Evolutionary conservation across 2,113 vertebrate species (phyloP).

Genomic region (Condylura cristata): DNA sequence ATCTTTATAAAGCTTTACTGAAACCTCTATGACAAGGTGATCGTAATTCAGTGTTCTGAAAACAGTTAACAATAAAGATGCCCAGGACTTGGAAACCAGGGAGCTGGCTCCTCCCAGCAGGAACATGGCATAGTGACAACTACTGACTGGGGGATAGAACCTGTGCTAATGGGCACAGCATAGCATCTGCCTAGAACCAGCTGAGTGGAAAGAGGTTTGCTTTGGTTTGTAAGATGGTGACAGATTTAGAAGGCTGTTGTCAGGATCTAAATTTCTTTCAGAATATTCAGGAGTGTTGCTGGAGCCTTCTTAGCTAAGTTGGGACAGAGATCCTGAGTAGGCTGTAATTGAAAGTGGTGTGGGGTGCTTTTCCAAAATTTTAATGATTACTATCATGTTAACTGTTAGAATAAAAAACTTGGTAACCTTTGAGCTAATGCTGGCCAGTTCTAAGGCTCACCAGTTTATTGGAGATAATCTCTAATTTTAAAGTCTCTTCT

Average conservation of each 20-base stretch:
- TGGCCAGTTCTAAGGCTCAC: neutral
- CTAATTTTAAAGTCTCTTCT: slow-evolving; percentile 13
- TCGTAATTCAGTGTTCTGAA: slow-evolving; percentile 70
- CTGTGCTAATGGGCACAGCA: neutral
- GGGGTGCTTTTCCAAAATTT: neutral
- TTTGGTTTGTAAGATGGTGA: neutral
- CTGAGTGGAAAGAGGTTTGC: neutral
- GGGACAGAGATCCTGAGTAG: neutral
- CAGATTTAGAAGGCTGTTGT: neutral
- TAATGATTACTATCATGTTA: neutral
- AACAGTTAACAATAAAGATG: slow-evolving; percentile 66
- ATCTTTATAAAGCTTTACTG: slow-evolving; percentile 84
- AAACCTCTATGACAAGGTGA: slow-evolving; percentile 70
- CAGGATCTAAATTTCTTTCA: neutral
- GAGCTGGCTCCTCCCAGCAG: neutral
- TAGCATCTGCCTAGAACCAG: neutral
- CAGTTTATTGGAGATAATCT: neutral
- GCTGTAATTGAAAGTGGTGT: neutral
- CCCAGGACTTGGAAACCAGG: neutral
- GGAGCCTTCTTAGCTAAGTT: neutral
- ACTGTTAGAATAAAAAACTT: neutral
- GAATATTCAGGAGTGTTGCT: neutral
- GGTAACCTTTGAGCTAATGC: neutral
- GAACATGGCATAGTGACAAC: neutral
- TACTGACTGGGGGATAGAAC: neutral